Percentiles rank a stretch among this genome's conserved stretches.
Evolutionary conservation across 2,888 invertebrate species (phyloP).

Genomic region (Argyra leucocephala): DNA sequence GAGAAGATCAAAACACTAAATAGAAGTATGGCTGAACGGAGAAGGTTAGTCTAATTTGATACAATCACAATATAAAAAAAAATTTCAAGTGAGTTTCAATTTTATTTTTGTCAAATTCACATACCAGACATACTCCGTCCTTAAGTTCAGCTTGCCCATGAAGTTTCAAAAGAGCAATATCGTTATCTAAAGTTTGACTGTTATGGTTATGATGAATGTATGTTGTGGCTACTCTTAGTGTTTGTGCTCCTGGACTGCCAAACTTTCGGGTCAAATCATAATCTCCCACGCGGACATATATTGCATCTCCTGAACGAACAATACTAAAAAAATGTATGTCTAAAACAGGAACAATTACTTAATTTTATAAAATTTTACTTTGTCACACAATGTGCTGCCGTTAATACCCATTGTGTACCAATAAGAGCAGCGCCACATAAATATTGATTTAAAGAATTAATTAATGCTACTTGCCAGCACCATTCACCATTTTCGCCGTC

Average conservation of each 20-base stretch:
- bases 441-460: slow-evolving; percentile 88
- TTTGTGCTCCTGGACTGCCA: slow-evolving; percentile 85
- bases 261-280: slow-evolving; percentile 84
- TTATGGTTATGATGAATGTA: slow-evolving; percentile 95
- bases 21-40: no score
- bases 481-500: slow-evolving; percentile 87
- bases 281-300: slow-evolving; percentile 86
- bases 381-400: slow-evolving; percentile 88
- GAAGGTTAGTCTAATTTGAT: no score
- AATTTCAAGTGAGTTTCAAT: no score
- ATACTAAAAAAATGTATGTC: slow-evolving; percentile 50
- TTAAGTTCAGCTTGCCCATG: slow-evolving; percentile 80
- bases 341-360: neutral
- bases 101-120: no score
- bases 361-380: slow-evolving; percentile 53
- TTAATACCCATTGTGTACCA: slow-evolving; percentile 88
- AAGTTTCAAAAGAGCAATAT: slow-evolving; percentile 81
- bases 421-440: slow-evolving; percentile 87
- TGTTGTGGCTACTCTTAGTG: slow-evolving; percentile 79
- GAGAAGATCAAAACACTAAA: no score
- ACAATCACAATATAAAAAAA: no score
- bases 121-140: slow-evolving; percentile 58
- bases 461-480: slow-evolving; percentile 92
- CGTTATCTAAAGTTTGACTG: slow-evolving; percentile 87
- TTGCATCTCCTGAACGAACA: slow-evolving; percentile 86